A percentile compares a stretch with the other conserved stretches of the same genome.
phyloP scores from a whole-genome alignment of 2,797 vertebrate genomes.

The Sphenodon punctatus region DNA sequence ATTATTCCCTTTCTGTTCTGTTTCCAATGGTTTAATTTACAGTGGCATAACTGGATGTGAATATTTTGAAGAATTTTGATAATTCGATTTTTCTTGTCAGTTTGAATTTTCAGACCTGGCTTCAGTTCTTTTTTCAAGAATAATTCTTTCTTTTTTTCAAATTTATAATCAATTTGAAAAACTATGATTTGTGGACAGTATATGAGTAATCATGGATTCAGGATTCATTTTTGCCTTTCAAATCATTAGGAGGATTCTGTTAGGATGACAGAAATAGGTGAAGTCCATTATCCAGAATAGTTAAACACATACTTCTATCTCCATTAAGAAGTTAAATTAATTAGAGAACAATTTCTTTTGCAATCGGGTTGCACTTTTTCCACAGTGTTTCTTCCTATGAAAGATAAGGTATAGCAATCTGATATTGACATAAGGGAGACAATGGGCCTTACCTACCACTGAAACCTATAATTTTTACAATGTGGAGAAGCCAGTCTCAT shows the following conservation, averaged over 20 bases:
- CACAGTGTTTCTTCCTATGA: background rate
- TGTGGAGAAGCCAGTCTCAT: background rate
- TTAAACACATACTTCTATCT: slow-evolving; percentile 27
- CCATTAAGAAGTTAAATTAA: background rate
- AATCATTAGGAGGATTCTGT: background rate
- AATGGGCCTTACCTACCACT: background rate
- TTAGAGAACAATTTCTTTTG: slow-evolving; percentile 4
- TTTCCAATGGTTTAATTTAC: background rate
- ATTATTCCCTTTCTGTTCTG: background rate
- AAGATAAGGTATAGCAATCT: background rate
- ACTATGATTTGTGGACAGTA: no score
- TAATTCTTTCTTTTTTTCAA: background rate
- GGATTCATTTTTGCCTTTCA: slow-evolving; percentile 9
- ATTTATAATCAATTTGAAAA: no score
- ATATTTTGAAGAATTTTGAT: background rate
- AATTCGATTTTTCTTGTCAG: background rate
- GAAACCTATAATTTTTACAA: background rate
- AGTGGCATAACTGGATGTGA: background rate
- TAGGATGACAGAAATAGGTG: slow-evolving; percentile 3
- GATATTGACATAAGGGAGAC: background rate
- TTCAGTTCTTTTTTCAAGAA: background rate
- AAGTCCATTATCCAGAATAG: slow-evolving; percentile 19
- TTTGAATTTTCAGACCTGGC: background rate
- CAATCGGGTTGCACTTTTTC: background rate
- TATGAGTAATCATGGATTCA: background rate